These are phyloP conservation scores for Stenchaetothrips biformis DNA, from an alignment of 2,888 invertebrate genomes.

Conservation along the genomic window DNA sequence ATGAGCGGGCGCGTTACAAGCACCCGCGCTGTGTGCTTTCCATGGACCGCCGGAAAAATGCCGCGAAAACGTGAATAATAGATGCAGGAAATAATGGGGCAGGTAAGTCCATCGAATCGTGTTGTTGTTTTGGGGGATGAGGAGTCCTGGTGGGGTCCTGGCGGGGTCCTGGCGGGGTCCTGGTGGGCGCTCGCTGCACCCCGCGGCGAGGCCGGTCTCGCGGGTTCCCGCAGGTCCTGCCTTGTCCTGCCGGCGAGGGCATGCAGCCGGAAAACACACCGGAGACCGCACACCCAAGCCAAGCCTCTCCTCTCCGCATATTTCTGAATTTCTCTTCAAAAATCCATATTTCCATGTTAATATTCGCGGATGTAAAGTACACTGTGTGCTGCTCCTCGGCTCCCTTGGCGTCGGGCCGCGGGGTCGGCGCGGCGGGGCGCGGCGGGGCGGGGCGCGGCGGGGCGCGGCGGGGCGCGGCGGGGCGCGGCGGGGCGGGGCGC, in stretches of 20 bases:
- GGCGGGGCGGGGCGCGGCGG: background rate
- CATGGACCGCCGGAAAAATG: too few species aligned
- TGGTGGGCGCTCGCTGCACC: too few species aligned
- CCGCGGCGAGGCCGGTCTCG: background rate
- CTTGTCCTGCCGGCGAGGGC: background rate
- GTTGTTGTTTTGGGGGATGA: too few species aligned
- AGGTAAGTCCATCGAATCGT: too few species aligned
- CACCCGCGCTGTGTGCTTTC: too few species aligned
- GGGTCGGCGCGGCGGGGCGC: background rate
- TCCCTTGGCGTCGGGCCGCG: background rate
- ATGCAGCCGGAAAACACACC: background rate
- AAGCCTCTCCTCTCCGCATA: background rate
- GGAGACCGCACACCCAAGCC: background rate
- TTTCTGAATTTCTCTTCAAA: background rate
- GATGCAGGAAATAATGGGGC: too few species aligned
- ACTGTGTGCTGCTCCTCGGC: background rate
- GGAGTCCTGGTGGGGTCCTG: background rate
- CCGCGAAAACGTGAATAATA: too few species aligned
- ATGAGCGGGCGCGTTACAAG: too few species aligned
- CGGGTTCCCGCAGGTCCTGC: background rate
- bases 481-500: background rate
- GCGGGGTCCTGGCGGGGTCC: background rate
- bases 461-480: background rate
- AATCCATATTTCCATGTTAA: constrained; percentile 24
- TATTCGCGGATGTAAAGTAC: constrained; percentile 16